Conservation (phyloP, 2,888 invertebrate genomes). For the Tetropium fuscum region DNA sequence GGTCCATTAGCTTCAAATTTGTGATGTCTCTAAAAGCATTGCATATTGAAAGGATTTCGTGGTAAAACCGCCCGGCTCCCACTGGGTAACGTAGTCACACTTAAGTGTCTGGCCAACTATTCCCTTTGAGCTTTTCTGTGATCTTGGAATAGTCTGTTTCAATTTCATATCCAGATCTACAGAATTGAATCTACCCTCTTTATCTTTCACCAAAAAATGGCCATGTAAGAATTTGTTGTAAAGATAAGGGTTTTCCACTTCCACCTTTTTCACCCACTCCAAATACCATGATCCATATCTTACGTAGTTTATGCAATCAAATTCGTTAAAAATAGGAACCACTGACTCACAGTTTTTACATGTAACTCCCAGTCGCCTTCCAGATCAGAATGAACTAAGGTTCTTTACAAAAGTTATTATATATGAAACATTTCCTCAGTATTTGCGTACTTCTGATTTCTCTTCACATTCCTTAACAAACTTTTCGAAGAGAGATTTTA, state of each 20-base stretch:
- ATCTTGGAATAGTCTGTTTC: neutral
- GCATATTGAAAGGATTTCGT: neutral
- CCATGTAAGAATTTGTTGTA: conserved; percentile 1
- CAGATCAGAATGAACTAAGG: conserved; percentile 2
- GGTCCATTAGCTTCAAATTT: conserved; percentile 1
- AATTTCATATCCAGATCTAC: neutral
- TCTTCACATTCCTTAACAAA: conserved; percentile 2
- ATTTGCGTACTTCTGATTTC: neutral
- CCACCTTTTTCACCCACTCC: neutral
- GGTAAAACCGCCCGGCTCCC: neutral
- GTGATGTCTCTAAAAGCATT: conserved; percentile 1
- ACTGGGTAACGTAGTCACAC: conserved; percentile 1
- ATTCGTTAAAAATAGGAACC: conserved; percentile 2
- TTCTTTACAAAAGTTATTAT: conserved; percentile 1
- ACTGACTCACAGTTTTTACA: neutral
- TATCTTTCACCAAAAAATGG: conserved; percentile 3
- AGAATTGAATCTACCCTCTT: conserved; percentile 2
- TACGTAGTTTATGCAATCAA: conserved; percentile 1
- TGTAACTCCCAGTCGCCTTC: neutral
- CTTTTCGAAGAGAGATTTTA: conserved; percentile 1
- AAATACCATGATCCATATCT: conserved; percentile 1
- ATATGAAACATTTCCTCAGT: neutral
- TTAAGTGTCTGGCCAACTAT: neutral
- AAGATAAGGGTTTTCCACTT: conserved; percentile 1
- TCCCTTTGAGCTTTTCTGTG: conserved; percentile 1